Evolutionary conservation across 2,113 vertebrate genomes (phyloP).

Genomic region (Drymodes brunneopygia): DNA sequence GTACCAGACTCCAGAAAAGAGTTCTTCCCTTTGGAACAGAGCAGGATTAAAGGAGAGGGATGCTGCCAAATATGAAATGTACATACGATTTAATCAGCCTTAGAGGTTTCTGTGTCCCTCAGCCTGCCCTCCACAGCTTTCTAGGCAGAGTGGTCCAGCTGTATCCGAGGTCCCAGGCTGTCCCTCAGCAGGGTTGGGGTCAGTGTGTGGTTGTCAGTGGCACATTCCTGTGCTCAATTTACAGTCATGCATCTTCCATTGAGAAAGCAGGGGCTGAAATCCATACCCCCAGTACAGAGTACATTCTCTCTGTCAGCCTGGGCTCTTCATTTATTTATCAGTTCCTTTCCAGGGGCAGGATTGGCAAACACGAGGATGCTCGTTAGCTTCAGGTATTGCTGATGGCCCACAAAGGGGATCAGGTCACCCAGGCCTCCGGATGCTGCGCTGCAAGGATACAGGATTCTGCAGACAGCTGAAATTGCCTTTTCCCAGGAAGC

Average conservation of each 20-base stretch:
- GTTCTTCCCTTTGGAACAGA: neutral
- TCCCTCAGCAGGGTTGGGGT: neutral
- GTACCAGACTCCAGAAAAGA: neutral
- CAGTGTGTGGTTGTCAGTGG: neutral
- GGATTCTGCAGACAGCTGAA: neutral
- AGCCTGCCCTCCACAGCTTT: neutral
- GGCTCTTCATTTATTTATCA: neutral
- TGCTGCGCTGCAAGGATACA: neutral
- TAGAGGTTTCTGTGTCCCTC: neutral
- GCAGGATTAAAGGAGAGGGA: neutral
- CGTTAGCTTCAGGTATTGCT: neutral
- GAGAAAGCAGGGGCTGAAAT: neutral
- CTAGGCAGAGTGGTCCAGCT: neutral
- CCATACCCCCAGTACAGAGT: neutral
- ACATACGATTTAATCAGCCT: neutral
- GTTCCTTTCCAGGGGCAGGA: neutral
- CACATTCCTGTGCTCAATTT: neutral
- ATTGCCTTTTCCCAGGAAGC: neutral
- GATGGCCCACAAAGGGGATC: neutral
- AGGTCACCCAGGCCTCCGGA: neutral
- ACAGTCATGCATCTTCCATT: neutral
- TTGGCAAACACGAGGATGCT: neutral
- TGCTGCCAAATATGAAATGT: neutral
- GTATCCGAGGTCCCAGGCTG: accelerated
- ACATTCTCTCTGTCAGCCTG: neutral